Evolutionary conservation across 2,797 vertebrate genomes (phyloP).

Genomic region (Smutsia temminckii): DNA sequence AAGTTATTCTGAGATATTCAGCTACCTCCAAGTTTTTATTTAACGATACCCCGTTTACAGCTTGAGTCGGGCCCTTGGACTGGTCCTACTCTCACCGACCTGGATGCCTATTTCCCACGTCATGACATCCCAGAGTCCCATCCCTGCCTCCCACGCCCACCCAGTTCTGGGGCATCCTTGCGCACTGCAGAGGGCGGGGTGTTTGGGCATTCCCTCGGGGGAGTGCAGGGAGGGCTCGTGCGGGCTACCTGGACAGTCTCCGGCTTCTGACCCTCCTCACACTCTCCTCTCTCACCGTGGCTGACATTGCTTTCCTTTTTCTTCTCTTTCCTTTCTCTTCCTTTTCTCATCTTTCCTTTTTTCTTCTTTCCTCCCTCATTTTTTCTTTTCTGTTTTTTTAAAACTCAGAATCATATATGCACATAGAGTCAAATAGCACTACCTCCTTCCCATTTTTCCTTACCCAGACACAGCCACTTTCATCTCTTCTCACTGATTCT

Average conservation of each 20-base stretch:
- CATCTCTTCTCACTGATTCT: background rate
- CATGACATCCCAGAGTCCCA: too few species aligned
- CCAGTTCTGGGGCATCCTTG: background rate
- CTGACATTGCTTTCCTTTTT: background rate
- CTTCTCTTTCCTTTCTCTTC: background rate
- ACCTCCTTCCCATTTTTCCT: background rate
- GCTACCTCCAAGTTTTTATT: background rate
- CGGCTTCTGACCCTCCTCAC: background rate
- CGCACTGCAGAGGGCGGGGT: too few species aligned
- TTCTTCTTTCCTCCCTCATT: background rate
- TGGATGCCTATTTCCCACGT: background rate
- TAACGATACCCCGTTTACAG: background rate
- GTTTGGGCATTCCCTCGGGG: background rate
- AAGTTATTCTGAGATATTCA: background rate
- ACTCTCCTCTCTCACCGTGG: background rate
- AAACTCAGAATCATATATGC: background rate
- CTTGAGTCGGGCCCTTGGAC: background rate
- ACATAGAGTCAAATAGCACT: too few species aligned
- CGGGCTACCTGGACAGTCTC: background rate
- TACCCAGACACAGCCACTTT: background rate
- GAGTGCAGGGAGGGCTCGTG: background rate
- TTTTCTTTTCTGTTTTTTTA: background rate
- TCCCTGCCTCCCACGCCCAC: accelerated
- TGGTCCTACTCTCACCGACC: background rate
- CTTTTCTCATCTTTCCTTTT: background rate